Evolutionary conservation across 2,888 invertebrate species (phyloP).

Genomic region (Morpho deidamia): DNA sequence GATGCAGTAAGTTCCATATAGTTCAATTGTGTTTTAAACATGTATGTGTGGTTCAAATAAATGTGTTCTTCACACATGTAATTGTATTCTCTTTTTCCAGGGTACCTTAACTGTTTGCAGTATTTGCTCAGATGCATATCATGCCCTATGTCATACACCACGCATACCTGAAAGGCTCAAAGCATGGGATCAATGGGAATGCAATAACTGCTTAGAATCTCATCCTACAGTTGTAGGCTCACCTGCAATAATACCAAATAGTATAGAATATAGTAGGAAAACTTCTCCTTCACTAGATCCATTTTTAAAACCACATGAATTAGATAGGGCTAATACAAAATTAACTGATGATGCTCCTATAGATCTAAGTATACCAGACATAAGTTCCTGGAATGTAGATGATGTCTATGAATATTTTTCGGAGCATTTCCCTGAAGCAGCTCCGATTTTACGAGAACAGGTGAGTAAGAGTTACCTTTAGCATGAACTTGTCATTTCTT

Average conservation of each 20-base stretch:
- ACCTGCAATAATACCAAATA: conserved; percentile 51
- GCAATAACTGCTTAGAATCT: conserved; percentile 80
- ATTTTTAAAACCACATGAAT: conserved; percentile 66
- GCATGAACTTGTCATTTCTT: too few species aligned
- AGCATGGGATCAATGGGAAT: conserved; percentile 83
- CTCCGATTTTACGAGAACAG: conserved; percentile 89
- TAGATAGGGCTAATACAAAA: conserved; percentile 62
- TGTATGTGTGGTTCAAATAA: too few species aligned
- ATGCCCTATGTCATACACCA: conserved; percentile 88
- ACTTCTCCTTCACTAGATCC: conserved; percentile 50
- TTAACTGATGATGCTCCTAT: conserved; percentile 63
- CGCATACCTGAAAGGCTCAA: conserved; percentile 77
- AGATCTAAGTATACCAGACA: conserved; percentile 86
- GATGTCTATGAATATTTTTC: conserved; percentile 90
- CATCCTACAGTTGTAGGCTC: conserved; percentile 54
- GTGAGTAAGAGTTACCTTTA: conserved; percentile 54
- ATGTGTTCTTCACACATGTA: too few species aligned
- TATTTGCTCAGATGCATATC: conserved; percentile 91
- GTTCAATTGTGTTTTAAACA: too few species aligned
- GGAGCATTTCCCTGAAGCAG: conserved; percentile 87
- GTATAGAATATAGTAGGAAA: conserved; percentile 45
- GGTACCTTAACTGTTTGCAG: conserved; percentile 87
- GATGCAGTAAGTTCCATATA: conserved; percentile 80
- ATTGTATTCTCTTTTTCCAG: conserved; percentile 46
- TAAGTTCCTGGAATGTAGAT: conserved; percentile 88